A percentile compares a stretch with the other conserved stretches of the same genome.
Conservation (phyloP, 2,797 vertebrate species). For the Gila robusta region DNA sequence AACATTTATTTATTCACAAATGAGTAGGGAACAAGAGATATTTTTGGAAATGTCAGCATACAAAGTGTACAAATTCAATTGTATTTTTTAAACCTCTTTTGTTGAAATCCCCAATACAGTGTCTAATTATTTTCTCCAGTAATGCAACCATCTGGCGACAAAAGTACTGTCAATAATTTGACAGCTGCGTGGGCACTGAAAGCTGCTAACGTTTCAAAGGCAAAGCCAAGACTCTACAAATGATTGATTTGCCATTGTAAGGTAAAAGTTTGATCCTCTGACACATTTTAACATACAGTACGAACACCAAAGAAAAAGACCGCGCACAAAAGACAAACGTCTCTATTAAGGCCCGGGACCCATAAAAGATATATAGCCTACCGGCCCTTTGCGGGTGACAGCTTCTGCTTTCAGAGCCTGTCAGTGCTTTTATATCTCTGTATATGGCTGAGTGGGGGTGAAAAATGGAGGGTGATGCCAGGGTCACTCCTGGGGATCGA, state of each 20-base stretch:
- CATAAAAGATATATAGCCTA: constrained; percentile 61
- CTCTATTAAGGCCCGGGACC: constrained; percentile 64
- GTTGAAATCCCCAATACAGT: constrained; percentile 14
- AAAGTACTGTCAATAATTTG: constrained; percentile 61
- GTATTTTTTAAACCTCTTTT: constrained; percentile 12
- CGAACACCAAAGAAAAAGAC: constrained; percentile 46
- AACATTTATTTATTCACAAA: not conserved
- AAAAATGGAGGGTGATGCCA: constrained; percentile 67
- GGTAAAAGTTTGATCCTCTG: constrained; percentile 61
- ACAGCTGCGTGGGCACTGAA: constrained; percentile 62
- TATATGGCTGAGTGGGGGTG: constrained; percentile 59
- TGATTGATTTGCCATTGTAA: constrained; percentile 69
- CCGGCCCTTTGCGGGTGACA: constrained; percentile 55
- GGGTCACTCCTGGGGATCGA: constrained; percentile 55
- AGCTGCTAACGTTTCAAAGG: constrained; percentile 68
- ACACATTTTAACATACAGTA: constrained; percentile 65
- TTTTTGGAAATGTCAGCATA: not conserved
- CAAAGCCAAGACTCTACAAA: constrained; percentile 53
- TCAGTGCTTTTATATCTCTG: constrained; percentile 56
- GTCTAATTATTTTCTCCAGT: constrained; percentile 58
- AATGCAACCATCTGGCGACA: constrained; percentile 63
- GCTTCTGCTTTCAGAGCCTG: constrained; percentile 61
- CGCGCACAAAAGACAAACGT: constrained; percentile 64
- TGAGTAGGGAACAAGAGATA: not conserved
- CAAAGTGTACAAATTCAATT: constrained; percentile 7